Percentiles rank a stretch among this genome's conserved stretches.
Evolutionary conservation across 2,888 invertebrate genomes (phyloP).

Genomic region (Leptopterna dolabrata): DNA sequence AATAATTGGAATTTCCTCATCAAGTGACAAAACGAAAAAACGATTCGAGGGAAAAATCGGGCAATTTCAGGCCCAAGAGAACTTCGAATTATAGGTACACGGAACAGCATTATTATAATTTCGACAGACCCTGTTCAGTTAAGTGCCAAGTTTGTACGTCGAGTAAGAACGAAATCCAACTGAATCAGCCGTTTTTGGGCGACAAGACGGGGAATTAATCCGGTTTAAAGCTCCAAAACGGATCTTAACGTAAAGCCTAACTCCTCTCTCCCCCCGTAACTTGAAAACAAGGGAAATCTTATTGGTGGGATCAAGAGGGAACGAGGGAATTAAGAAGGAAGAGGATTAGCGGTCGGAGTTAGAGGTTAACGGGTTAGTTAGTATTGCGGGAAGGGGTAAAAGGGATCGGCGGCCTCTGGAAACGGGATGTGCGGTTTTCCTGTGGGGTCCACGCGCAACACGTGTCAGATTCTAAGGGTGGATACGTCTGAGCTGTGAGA

Average conservation of each 20-base stretch:
- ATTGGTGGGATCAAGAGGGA: neutral
- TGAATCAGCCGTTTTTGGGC: no score
- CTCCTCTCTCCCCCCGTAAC: neutral
- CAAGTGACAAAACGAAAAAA: no score
- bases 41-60: no score
- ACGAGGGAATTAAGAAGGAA: neutral
- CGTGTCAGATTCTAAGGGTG: neutral
- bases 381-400: neutral
- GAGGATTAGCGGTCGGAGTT: neutral
- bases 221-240: neutral
- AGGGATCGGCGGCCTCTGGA: neutral
- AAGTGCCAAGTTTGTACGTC: no score
- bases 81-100: no score
- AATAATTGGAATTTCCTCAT: no score
- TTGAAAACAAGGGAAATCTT: neutral
- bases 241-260: neutral
- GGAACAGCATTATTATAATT: no score
- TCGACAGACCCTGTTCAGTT: no score
- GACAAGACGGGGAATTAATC: neutral
- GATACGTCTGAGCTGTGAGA: neutral
- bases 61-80: no score
- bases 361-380: slow-evolving; percentile 3
- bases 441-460: neutral
- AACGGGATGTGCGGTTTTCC: neutral
- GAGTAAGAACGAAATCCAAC: no score